Percentiles rank a stretch among this genome's conserved stretches.
phyloP scores from a whole-genome alignment of 2,888 invertebrate species.

The Copidosoma aretas region DNA sequence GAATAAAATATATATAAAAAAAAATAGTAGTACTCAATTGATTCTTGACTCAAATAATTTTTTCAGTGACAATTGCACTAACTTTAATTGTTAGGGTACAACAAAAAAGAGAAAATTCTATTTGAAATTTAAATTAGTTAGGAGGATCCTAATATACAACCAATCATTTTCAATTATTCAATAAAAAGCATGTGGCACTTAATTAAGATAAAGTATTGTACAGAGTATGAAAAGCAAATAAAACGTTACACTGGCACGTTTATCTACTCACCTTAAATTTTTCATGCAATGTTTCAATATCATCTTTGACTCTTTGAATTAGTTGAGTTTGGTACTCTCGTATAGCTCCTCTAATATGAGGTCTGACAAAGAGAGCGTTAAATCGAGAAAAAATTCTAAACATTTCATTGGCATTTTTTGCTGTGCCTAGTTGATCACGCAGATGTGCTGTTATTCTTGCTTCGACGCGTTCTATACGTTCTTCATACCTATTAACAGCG shows the following conservation, averaged over 20 bases:
- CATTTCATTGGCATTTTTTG: slow-evolving; percentile 99
- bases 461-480: slow-evolving; percentile 97
- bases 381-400: slow-evolving; percentile 98
- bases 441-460: slow-evolving; percentile 96
- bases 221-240: too few species aligned
- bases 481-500: slow-evolving; percentile 95
- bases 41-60: too few species aligned
- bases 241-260: background rate
- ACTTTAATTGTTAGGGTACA: too few species aligned
- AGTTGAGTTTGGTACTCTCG: slow-evolving; percentile 99
- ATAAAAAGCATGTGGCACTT: too few species aligned
- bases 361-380: slow-evolving; percentile 97
- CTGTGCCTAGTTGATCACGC: slow-evolving; percentile 96
- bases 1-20: too few species aligned
- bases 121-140: too few species aligned
- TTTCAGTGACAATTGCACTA: too few species aligned
- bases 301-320: slow-evolving; percentile 98
- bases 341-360: slow-evolving; percentile 98
- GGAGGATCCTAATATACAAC: too few species aligned
- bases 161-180: too few species aligned
- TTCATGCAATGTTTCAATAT: slow-evolving; percentile 96
- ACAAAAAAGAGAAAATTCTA: too few species aligned
- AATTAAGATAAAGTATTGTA: too few species aligned
- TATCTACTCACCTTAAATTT: slow-evolving; percentile 88
- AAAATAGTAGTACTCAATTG: too few species aligned